Conservation (phyloP, 1,140 invertebrate genomes). For the Sinonovacula constricta region DNA sequence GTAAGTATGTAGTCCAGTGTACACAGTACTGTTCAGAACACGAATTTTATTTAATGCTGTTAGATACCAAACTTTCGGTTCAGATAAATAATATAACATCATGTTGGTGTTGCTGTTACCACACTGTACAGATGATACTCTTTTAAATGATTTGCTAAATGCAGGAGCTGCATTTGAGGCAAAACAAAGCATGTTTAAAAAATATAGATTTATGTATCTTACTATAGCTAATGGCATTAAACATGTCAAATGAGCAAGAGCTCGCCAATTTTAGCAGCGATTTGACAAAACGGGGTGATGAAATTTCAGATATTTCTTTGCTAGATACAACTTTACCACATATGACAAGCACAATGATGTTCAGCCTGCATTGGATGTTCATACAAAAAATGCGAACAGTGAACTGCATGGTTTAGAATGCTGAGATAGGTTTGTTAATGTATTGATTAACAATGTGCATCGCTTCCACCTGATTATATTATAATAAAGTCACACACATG, state of each 20-base stretch:
- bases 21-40: conserved; percentile 24
- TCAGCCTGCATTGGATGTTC: no score
- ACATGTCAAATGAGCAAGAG: conserved; percentile 40
- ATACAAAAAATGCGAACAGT: neutral
- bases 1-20: conserved; percentile 1
- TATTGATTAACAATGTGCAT: conserved; percentile 12
- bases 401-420: conserved; percentile 30
- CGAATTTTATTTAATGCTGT: conserved; percentile 27
- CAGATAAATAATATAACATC: conserved; percentile 58
- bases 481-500: no score
- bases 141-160: conserved; percentile 12
- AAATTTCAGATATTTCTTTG: no score
- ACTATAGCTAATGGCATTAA: conserved; percentile 40
- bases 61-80: conserved; percentile 36
- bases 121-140: conserved; percentile 29
- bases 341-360: no score
- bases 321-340: no score
- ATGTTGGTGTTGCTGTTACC: conserved; percentile 51
- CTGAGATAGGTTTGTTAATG: conserved; percentile 30
- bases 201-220: conserved; percentile 15
- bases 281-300: no score
- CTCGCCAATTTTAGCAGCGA: conserved; percentile 3
- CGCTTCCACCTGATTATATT: conserved; percentile 7
- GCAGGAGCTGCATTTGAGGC: no score
- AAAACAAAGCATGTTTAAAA: conserved; percentile 31